A percentile compares a stretch with the other conserved stretches of the same genome.
Evolutionary conservation across 2,113 vertebrate genomes (phyloP).

Genomic region (Marmota flaviventris): DNA sequence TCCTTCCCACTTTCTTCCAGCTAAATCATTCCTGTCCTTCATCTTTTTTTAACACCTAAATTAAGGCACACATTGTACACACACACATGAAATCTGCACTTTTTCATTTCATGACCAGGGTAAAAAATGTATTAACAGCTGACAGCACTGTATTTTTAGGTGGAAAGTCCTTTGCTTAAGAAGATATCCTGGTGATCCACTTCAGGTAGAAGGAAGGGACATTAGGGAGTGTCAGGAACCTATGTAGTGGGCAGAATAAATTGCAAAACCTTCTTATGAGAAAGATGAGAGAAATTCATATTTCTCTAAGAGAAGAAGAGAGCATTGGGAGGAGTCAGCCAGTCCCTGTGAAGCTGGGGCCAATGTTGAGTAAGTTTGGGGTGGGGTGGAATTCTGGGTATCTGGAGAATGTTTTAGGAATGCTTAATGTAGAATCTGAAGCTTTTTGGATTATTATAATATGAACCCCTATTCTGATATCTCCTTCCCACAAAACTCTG

Average conservation of each 20-base stretch:
- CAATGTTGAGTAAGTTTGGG: neutral
- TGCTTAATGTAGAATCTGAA: neutral
- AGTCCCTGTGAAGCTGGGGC: neutral
- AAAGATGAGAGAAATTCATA: neutral
- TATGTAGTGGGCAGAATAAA: neutral
- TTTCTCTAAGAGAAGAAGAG: neutral
- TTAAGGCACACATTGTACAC: neutral
- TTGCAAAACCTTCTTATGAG: neutral
- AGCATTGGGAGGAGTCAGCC: neutral
- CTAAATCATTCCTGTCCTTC: neutral
- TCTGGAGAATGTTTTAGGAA: neutral
- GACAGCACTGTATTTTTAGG: neutral
- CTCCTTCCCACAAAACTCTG: neutral
- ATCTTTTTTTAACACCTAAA: neutral
- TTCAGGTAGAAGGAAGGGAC: neutral
- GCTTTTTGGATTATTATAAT: neutral
- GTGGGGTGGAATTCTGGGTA: neutral
- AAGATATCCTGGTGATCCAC: neutral
- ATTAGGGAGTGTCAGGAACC: neutral
- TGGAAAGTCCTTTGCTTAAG: conserved; percentile 30
- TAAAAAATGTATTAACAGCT: neutral
- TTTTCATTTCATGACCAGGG: neutral
- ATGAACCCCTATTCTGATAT: neutral
- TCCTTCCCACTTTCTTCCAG: neutral
- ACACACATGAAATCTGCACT: neutral